These are phyloP conservation scores for Holacanthella duospinosa DNA, from an alignment of 2,888 invertebrate species.

Conservation along the genomic window DNA sequence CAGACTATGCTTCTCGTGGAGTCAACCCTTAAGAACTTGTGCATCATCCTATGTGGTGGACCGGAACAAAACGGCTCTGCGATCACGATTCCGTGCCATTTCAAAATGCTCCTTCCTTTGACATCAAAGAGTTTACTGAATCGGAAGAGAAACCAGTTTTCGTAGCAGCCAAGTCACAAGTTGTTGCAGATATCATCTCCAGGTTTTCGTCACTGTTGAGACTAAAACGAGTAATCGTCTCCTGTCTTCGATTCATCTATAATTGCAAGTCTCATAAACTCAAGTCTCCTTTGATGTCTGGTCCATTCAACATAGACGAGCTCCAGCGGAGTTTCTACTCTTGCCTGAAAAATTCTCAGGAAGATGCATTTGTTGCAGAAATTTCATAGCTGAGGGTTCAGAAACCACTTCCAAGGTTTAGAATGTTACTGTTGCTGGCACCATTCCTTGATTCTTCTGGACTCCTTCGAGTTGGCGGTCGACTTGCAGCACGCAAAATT, in stretches of 20 bases:
- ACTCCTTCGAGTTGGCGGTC: background rate
- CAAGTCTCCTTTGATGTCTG: background rate
- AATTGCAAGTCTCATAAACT: background rate
- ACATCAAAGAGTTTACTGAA: too few relatives aligned
- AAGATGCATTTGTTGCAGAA: too few relatives aligned
- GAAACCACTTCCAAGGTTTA: too few relatives aligned
- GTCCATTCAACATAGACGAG: background rate
- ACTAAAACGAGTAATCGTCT: background rate
- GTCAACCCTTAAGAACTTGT: background rate
- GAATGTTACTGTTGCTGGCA: background rate
- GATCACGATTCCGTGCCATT: background rate
- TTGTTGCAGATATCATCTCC: background rate
- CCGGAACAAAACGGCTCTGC: slow-evolving; percentile 19
- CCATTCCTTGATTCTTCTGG: background rate
- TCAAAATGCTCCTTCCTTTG: background rate
- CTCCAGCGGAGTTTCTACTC: too few relatives aligned
- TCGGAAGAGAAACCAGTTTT: background rate
- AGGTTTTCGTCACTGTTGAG: background rate
- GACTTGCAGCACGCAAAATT: background rate
- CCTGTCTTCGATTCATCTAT: background rate
- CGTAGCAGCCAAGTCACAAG: background rate
- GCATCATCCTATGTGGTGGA: background rate
- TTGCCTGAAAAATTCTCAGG: too few relatives aligned
- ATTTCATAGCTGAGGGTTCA: too few relatives aligned
- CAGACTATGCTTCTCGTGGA: slow-evolving; percentile 21